Conservation (phyloP, 2,113 vertebrate genomes). For the Lamprologus sp. region DNA sequence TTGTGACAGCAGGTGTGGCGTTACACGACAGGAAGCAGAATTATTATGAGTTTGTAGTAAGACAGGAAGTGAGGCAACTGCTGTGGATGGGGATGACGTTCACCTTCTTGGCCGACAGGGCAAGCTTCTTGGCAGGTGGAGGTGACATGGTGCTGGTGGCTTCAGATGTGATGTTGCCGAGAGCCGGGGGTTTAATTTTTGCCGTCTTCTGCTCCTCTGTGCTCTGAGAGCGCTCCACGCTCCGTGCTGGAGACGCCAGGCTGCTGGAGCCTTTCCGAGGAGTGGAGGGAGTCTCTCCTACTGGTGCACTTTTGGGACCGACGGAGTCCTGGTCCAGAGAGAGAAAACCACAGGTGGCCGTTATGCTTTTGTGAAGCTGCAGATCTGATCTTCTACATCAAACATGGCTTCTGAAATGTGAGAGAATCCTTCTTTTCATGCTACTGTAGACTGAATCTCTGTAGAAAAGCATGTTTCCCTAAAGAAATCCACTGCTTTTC, state of each 20-base stretch:
- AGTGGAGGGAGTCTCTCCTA: slow-evolving; percentile 50
- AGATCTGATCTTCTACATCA: neutral
- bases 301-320: slow-evolving; percentile 59
- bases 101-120: slow-evolving; percentile 87
- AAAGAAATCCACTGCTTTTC: neutral
- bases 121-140: slow-evolving; percentile 82
- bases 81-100: slow-evolving; percentile 20
- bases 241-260: slow-evolving; percentile 63
- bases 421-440: neutral
- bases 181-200: slow-evolving; percentile 63
- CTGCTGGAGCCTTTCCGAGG: slow-evolving; percentile 33
- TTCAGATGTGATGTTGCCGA: slow-evolving; percentile 54
- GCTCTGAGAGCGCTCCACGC: slow-evolving; percentile 25
- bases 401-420: neutral
- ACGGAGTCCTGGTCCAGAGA: slow-evolving; percentile 37
- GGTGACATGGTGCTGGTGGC: slow-evolving; percentile 74
- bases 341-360: neutral
- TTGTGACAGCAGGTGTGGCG: slow-evolving; percentile 12
- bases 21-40: slow-evolving; percentile 13
- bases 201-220: slow-evolving; percentile 48
- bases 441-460: neutral
- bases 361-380: neutral
- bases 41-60: neutral
- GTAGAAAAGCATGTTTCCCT: neutral
- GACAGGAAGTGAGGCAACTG: neutral